Evolutionary conservation across 2,113 vertebrate genomes (phyloP), one percentile per base, ranked within the genome.

Genomic region (Urocitellus parryii): DNA sequence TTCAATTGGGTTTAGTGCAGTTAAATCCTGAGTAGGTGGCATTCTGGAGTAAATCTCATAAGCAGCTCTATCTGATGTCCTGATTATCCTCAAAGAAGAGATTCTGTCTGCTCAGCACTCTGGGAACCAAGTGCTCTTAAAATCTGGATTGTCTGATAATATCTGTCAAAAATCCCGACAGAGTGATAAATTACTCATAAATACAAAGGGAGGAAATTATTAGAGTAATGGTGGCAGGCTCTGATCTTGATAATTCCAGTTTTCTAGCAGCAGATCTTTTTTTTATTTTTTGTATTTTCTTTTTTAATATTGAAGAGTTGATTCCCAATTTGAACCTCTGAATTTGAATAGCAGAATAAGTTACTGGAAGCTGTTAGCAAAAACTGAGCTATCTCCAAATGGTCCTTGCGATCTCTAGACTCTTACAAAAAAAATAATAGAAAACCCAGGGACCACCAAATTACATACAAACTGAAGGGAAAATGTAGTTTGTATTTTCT

Each of bases 311-410:
- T n/a, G 27, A 82, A 45, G 20, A 51, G 63, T 90, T 79, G 48
- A 79, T 88, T 93, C 24, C 37, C 39, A 74, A 11, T 73, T 95
- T 84, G 65, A 90, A 94, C n/a, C 16, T 82, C 42, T 95, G 88
- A 79, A 16, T 88, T 78, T 96, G 73, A 94, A 88, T 79, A 56
- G 8, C 39, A 92, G n/a, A 90, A 58, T 68, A 76, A 95, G 25
- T 92, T 76, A 25, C 29, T 86, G 67, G 53, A 90, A 87, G 20
- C 61, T 85, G 9, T 87, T 81, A 70, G 70, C 56, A 72, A 82
- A 88, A 96, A 53, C 42, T 70, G n/a, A 61, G 37, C 39, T 91
- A 16, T 16, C 48, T 63, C 42, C 22, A 90, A 67, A 73, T 88
- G 68, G 65, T 80, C 20, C 32, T 53, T 70, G n/a, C 29, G 20